Conservation (phyloP, 1,140 invertebrate genomes). For the Pemphigus obesinymphae region DNA sequence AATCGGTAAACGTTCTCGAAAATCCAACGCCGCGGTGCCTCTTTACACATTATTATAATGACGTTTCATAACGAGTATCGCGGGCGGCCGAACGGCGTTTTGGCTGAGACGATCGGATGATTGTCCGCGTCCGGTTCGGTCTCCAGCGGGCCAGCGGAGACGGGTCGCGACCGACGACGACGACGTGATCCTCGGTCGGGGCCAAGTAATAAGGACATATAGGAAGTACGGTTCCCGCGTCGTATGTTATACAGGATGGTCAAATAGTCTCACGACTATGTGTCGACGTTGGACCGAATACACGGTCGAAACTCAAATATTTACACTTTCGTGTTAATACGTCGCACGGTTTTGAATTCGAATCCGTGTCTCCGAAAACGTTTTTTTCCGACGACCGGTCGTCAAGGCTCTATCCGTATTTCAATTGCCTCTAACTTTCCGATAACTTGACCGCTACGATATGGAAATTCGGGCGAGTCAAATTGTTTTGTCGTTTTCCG, state of each 20-base stretch:
- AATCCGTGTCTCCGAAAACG: no score
- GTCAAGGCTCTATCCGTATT: no score
- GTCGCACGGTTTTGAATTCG: no score
- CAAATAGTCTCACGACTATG: not conserved
- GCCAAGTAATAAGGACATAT: not conserved
- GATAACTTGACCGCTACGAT: no score
- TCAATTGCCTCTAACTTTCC: no score
- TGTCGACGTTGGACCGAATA: not conserved
- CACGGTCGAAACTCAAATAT: no score
- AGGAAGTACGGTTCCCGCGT: not conserved
- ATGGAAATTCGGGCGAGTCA: no score
- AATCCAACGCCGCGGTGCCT: not conserved
- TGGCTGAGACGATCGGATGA: constrained; percentile 36
- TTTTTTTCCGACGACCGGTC: no score
- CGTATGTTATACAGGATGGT: not conserved
- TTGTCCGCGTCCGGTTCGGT: constrained; percentile 27
- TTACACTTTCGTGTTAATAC: no score
- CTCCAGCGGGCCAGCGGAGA: not conserved
- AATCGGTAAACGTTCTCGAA: constrained; percentile 29
- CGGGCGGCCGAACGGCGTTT: not conserved
- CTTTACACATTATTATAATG: not conserved
- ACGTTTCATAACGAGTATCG: no score
- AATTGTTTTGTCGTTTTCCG: no score
- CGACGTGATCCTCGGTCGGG: not conserved
- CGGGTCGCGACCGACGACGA: not conserved